Evolutionary conservation across 1,140 invertebrate genomes (phyloP).

Genomic region (Diabrotica undecimpunctata): DNA sequence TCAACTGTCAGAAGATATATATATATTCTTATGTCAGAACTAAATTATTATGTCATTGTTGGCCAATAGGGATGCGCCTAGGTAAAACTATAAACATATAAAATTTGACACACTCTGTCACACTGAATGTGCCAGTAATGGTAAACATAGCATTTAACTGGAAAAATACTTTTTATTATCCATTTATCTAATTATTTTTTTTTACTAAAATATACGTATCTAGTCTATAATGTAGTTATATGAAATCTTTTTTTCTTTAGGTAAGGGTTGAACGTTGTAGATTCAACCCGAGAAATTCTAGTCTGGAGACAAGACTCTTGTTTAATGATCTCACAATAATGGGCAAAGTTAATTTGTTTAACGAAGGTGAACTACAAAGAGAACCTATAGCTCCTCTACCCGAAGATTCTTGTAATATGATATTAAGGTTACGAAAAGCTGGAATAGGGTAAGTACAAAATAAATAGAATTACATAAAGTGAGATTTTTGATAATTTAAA

Average conservation of each 20-base stretch:
- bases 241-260: constrained; percentile 43
- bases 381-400: constrained; percentile 41
- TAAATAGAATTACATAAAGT: constrained; percentile 14
- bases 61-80: too few species aligned
- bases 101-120: too few species aligned
- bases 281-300: constrained; percentile 69
- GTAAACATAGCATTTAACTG: too few species aligned
- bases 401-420: constrained; percentile 70
- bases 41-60: too few species aligned
- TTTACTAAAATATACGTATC: too few species aligned
- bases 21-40: too few species aligned
- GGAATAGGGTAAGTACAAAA: constrained; percentile 61
- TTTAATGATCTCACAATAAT: constrained; percentile 76
- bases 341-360: constrained; percentile 64
- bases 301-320: constrained; percentile 67
- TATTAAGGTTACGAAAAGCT: constrained; percentile 66
- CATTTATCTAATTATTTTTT: too few species aligned
- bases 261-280: constrained; percentile 65
- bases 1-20: too few species aligned
- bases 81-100: too few species aligned
- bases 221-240: too few species aligned
- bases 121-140: too few species aligned
- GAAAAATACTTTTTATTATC: too few species aligned
- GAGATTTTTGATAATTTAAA: constrained; percentile 2
- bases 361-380: constrained; percentile 47